Evolutionary conservation across 2,113 vertebrate species (phyloP).

Genomic region (Parus major): DNA sequence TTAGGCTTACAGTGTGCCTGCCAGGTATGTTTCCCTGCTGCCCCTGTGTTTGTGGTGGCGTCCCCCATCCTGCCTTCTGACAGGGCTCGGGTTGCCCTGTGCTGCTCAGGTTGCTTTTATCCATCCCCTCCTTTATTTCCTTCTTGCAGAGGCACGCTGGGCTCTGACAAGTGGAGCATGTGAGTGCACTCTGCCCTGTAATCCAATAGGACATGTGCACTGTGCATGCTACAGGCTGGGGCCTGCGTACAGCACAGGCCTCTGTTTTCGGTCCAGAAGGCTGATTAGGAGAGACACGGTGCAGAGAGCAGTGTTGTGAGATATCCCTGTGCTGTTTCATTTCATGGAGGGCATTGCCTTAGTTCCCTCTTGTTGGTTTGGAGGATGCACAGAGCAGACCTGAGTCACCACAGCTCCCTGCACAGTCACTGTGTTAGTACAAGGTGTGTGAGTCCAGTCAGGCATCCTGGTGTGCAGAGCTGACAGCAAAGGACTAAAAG

Average conservation of each 20-base stretch:
- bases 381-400: not conserved
- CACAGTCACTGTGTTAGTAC: not conserved
- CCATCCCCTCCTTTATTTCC: not conserved
- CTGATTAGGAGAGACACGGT: conserved; percentile 4
- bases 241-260: not conserved
- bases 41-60: not conserved
- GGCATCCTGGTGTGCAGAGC: not conserved
- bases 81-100: not conserved
- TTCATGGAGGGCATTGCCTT: not conserved
- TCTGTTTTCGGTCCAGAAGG: not conserved
- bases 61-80: not conserved
- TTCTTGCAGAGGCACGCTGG: not conserved
- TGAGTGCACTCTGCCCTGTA: conserved; percentile 48
- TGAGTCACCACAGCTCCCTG: not conserved
- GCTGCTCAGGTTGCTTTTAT: not conserved
- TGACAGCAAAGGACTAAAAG: not conserved
- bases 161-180: not conserved
- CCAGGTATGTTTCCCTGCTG: not conserved
- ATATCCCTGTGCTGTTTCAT: not conserved
- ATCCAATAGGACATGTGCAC: conserved; percentile 62
- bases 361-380: not conserved
- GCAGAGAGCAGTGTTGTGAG: not conserved
- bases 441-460: not conserved
- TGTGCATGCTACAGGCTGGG: conserved; percentile 5
- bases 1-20: not conserved